These are phyloP conservation scores for Fissipunctia ypsillon DNA, from an alignment of 2,888 invertebrate species.

Conservation along the genomic window DNA sequence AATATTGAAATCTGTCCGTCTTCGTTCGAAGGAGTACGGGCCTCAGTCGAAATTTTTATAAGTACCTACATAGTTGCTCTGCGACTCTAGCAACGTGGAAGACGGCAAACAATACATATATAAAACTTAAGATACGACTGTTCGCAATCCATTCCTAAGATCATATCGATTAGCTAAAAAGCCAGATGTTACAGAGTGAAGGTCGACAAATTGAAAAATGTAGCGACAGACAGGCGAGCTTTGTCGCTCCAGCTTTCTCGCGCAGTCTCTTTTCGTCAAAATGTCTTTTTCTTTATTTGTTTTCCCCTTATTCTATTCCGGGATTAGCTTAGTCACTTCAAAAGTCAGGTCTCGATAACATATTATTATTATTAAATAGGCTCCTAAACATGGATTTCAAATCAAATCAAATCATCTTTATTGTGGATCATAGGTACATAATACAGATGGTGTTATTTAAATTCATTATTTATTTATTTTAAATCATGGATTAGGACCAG, in stretches of 20 bases:
- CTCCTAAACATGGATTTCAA: neutral
- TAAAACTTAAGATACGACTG: neutral
- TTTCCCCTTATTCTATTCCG: neutral
- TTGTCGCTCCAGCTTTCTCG: neutral
- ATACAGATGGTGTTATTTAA: no score
- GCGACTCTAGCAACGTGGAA: neutral
- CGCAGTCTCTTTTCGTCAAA: neutral
- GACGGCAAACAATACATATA: no score
- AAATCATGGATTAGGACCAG: no score
- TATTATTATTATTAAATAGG: neutral
- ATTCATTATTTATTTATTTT: no score
- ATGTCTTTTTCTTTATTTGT: neutral
- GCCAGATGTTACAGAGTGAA: neutral
- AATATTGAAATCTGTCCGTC: neutral
- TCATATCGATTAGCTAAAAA: constrained; percentile 2
- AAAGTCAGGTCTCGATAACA: neutral
- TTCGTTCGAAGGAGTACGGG: neutral
- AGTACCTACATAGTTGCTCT: no score
- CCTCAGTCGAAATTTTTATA: neutral
- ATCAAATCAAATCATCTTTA: no score
- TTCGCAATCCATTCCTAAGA: neutral
- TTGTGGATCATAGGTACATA: no score
- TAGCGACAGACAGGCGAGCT: neutral
- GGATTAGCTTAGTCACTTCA: neutral
- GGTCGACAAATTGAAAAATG: constrained; percentile 1